phyloP scores from a whole-genome alignment of 2,888 invertebrate species.

The Abrostola tripartita region DNA sequence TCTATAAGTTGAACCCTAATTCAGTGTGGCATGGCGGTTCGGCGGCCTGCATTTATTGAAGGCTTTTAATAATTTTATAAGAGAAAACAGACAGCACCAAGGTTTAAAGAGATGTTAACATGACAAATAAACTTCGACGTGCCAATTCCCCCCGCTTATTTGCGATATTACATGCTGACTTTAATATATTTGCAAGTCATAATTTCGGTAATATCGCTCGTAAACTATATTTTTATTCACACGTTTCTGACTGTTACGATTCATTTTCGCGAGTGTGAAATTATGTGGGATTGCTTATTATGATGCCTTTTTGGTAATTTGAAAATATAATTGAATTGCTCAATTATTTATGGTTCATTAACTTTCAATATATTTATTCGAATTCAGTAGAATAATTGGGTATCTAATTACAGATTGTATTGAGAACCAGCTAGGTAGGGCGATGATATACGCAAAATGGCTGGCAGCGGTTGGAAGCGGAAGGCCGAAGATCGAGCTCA shows the following conservation, averaged over 20 bases:
- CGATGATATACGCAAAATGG: too few relatives aligned
- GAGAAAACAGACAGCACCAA: slow-evolving; percentile 49
- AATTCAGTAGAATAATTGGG: too few relatives aligned
- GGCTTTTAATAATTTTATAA: slow-evolving; percentile 71
- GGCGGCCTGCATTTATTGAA: slow-evolving; percentile 70
- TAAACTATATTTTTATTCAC: slow-evolving; percentile 25
- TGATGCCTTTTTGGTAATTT: slow-evolving; percentile 12
- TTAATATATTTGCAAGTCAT: slow-evolving; percentile 61
- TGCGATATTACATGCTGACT: slow-evolving; percentile 65
- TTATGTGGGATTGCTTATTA: slow-evolving; percentile 25
- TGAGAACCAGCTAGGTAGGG: too few relatives aligned
- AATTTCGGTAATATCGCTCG: slow-evolving; percentile 50
- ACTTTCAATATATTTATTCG: slow-evolving; percentile 3
- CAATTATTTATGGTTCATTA: slow-evolving; percentile 3
- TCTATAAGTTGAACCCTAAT: slow-evolving; percentile 46
- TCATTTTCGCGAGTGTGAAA: slow-evolving; percentile 17
- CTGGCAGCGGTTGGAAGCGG: too few relatives aligned
- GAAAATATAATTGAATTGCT: slow-evolving; percentile 9
- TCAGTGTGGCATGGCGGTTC: background rate
- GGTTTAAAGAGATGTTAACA: slow-evolving; percentile 70
- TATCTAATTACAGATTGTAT: too few relatives aligned
- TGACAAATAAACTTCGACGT: slow-evolving; percentile 68
- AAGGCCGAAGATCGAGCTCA: too few relatives aligned
- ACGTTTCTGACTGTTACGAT: slow-evolving; percentile 17
- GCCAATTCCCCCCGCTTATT: slow-evolving; percentile 69